Percentiles rank a stretch among this genome's conserved stretches.
These are phyloP conservation scores for Pentalonia nigronervosa DNA, from an alignment of 1,140 invertebrate species.

Conservation along the genomic window DNA sequence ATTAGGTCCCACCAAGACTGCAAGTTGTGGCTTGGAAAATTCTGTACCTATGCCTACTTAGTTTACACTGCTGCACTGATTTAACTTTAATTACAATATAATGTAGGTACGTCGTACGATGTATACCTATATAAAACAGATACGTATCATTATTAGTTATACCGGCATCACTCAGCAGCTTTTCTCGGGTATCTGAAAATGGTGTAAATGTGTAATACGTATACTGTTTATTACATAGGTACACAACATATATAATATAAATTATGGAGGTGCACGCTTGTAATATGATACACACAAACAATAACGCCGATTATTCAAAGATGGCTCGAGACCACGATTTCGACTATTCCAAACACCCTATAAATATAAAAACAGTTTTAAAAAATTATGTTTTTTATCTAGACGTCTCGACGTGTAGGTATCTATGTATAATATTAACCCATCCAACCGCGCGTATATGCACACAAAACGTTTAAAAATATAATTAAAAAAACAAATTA, in stretches of 20 bases:
- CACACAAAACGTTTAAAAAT: slow-evolving; percentile 5
- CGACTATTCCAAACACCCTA: neutral
- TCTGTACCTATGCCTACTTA: neutral
- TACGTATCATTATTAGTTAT: neutral
- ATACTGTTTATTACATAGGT: neutral
- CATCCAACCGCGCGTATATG: neutral
- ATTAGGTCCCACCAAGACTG: neutral
- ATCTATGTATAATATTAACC: neutral
- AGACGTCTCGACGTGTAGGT: neutral
- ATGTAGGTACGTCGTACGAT: neutral
- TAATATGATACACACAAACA: neutral
- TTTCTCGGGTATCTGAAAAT: neutral
- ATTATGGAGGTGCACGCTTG: neutral
- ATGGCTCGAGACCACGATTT: neutral
- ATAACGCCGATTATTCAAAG: neutral
- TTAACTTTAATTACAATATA: neutral
- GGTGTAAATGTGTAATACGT: neutral
- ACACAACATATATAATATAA: neutral
- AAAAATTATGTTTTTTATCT: neutral
- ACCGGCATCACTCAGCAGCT: neutral
- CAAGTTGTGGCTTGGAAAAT: neutral
- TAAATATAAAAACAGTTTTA: slow-evolving; percentile 6
- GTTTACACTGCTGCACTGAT: neutral
- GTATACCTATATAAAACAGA: neutral
- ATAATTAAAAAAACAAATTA: slow-evolving; percentile 8